These are phyloP conservation scores for Nasonia vitripennis DNA, from an alignment of 1,140 invertebrate genomes.

Conservation along the genomic window DNA sequence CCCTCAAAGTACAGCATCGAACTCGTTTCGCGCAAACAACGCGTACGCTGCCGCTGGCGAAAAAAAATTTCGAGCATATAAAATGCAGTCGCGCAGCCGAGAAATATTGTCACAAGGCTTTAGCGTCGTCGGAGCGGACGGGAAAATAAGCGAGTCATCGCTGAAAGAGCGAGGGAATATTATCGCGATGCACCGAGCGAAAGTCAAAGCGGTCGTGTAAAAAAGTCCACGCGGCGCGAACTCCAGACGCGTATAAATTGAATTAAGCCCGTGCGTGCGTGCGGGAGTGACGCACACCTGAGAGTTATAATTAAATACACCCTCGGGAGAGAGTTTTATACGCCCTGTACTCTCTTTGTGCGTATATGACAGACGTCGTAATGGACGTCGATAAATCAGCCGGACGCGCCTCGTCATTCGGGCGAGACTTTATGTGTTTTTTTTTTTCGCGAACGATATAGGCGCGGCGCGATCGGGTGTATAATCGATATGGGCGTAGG, in stretches of 20 bases:
- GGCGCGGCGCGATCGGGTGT: neutral
- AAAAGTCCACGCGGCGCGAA: no score
- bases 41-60: no score
- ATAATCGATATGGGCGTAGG: slow-evolving; percentile 3
- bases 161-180: neutral
- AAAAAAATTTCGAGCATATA: neutral
- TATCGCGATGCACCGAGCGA: neutral
- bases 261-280: neutral
- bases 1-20: no score
- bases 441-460: neutral
- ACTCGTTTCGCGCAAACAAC: no score
- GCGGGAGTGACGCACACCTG: neutral
- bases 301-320: slow-evolving; percentile 5
- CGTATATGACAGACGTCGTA: neutral
- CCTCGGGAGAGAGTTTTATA: neutral
- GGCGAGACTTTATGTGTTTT: neutral
- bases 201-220: neutral
- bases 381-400: neutral
- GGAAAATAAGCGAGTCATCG: neutral
- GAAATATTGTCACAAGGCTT: neutral
- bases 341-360: neutral
- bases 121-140: neutral
- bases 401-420: neutral
- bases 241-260: neutral
- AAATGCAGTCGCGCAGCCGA: neutral